Percentiles rank a stretch among this genome's conserved stretches.
These are phyloP conservation scores for Ptiloglossa arizonensis DNA, from an alignment of 1,140 invertebrate genomes.

Conservation along the genomic window DNA sequence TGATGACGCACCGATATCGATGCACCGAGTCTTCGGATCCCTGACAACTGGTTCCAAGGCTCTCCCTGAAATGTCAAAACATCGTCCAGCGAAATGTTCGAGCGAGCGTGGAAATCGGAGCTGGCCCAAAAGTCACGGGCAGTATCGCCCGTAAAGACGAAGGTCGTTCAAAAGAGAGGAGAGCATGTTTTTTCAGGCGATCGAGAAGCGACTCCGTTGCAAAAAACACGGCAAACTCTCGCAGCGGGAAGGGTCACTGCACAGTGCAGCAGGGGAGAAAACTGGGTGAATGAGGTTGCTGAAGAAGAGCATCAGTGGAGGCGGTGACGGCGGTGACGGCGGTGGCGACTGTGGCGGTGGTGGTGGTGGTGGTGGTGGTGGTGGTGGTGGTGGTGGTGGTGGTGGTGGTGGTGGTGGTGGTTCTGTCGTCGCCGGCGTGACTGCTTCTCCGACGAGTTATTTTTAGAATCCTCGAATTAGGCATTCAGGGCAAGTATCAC, in stretches of 20 bases:
- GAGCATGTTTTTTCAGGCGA: not conserved
- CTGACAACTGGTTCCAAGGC: not conserved
- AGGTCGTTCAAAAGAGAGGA: not conserved
- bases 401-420: slow-evolving; percentile 19
- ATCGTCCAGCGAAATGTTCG: no score
- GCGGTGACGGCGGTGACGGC: slow-evolving; percentile 9
- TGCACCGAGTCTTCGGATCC: not conserved
- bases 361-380: slow-evolving; percentile 20
- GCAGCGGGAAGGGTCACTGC: slow-evolving; percentile 2
- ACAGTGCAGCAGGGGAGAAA: slow-evolving; percentile 58
- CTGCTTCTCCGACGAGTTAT: slow-evolving; percentile 57
- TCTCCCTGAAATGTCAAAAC: no score
- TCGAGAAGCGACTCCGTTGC: not conserved
- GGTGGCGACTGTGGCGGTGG: no score
- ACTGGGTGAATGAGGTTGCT: slow-evolving; percentile 74
- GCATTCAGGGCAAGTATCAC: slow-evolving; percentile 54
- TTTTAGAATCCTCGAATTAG: slow-evolving; percentile 69
- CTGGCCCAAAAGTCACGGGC: not conserved
- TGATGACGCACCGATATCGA: no score
- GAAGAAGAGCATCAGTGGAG: slow-evolving; percentile 44
- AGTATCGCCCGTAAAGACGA: not conserved
- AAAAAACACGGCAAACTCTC: not conserved
- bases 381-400: slow-evolving; percentile 3
- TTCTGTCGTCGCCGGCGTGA: slow-evolving; percentile 23
- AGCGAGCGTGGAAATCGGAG: not conserved